Evolutionary conservation across 2,113 vertebrate species (phyloP).

Genomic region (Cheilinus undulatus): DNA sequence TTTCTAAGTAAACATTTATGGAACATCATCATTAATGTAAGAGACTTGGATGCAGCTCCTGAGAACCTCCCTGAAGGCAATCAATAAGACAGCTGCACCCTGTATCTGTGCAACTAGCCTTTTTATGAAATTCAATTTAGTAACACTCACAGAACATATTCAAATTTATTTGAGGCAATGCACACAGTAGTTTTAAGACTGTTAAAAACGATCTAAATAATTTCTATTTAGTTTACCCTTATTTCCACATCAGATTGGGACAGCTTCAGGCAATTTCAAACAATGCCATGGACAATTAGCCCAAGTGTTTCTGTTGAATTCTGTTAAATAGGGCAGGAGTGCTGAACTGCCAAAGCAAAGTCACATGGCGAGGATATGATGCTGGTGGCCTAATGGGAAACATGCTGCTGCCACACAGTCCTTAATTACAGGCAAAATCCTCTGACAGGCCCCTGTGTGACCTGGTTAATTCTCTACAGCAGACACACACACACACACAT

Average conservation of each 20-base stretch:
- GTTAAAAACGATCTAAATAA: background rate
- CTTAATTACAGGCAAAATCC: conserved; percentile 71
- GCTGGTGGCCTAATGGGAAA: conserved; percentile 68
- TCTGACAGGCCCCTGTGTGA: conserved; percentile 69
- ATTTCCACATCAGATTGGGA: conserved; percentile 6
- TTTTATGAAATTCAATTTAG: background rate
- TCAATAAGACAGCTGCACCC: conserved; percentile 16
- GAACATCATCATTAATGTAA: conserved; percentile 9
- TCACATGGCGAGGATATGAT: conserved; percentile 70
- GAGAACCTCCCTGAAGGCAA: conserved; percentile 25
- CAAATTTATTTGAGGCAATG: background rate
- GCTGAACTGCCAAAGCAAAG: conserved; percentile 52
- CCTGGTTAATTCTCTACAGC: conserved; percentile 61
- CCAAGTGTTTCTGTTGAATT: conserved; percentile 56
- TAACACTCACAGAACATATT: background rate
- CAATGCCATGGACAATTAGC: conserved; percentile 50
- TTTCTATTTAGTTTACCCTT: conserved; percentile 1
- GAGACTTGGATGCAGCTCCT: background rate
- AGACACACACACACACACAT: conserved; percentile 37
- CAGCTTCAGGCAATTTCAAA: conserved; percentile 38
- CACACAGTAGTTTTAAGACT: background rate
- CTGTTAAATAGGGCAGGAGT: conserved; percentile 49
- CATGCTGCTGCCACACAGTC: conserved; percentile 75
- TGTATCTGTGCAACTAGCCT: conserved; percentile 4
- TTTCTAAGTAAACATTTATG: background rate